Conservation (phyloP, 2,113 vertebrate genomes). For the Eonycteris spelaea region DNA sequence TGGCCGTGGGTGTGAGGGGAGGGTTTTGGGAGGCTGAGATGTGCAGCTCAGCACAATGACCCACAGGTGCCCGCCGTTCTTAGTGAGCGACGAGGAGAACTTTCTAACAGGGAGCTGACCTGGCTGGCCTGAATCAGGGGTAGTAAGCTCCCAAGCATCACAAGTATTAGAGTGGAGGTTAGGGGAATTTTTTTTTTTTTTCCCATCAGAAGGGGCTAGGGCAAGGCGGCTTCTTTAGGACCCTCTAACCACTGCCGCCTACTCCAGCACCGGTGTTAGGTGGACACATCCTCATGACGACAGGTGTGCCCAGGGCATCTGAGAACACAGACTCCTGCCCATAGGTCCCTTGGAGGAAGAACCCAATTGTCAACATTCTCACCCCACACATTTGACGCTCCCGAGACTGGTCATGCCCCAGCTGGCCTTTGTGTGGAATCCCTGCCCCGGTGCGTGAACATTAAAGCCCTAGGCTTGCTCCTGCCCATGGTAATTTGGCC, state of each 20-base stretch:
- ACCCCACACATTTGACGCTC: not conserved
- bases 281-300: not conserved
- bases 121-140: not conserved
- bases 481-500: constrained; percentile 37
- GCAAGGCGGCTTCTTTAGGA: not conserved
- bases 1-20: not conserved
- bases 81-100: not conserved
- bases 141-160: not conserved
- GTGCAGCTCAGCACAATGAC: not conserved
- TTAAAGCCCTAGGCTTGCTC: constrained; percentile 18
- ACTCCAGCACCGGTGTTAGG: not conserved
- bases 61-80: accelerated
- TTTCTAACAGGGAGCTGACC: not conserved
- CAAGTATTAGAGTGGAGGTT: not conserved
- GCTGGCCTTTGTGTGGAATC: not conserved
- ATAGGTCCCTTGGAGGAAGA: not conserved
- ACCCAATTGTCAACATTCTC: no score
- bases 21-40: not conserved
- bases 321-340: not conserved
- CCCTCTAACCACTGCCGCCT: not conserved
- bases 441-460: not conserved
- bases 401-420: not conserved
- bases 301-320: not conserved
- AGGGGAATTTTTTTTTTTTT: not conserved
- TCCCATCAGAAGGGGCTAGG: not conserved